A percentile compares a stretch with the other conserved stretches of the same genome.
phyloP scores from a whole-genome alignment of 1,140 invertebrate species.

The Hirudo medicinalis region DNA sequence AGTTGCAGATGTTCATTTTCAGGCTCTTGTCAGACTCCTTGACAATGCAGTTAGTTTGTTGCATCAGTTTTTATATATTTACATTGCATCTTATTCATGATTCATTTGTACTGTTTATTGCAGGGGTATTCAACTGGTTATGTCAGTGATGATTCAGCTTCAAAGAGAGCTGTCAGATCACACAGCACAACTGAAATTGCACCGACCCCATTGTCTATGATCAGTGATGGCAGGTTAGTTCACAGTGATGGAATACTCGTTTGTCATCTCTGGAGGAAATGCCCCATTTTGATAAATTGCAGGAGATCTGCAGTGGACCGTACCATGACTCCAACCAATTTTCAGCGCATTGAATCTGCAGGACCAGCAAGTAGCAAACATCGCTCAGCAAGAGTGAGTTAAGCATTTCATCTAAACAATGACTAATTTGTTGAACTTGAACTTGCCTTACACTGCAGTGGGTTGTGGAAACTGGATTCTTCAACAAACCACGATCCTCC shows the following conservation, averaged over 20 bases:
- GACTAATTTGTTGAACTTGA: neutral
- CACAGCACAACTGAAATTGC: conserved; percentile 15
- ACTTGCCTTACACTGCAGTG: neutral
- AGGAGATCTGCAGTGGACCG: neutral
- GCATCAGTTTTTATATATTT: neutral
- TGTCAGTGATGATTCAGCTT: conserved; percentile 50
- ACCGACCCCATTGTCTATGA: neutral
- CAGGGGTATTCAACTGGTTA: conserved; percentile 92
- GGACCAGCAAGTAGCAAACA: neutral
- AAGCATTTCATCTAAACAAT: neutral
- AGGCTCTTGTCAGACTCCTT: conserved; percentile 90
- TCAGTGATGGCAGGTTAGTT: conserved; percentile 11
- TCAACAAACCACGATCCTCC: conserved; percentile 8
- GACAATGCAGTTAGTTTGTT: conserved; percentile 70
- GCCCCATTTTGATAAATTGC: neutral
- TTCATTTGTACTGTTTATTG: conserved; percentile 22
- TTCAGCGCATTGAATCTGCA: neutral
- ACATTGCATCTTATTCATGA: neutral
- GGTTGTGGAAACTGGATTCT: neutral
- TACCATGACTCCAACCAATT: neutral
- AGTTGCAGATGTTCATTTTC: conserved; percentile 88
- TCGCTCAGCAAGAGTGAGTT: neutral
- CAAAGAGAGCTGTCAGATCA: conserved; percentile 10
- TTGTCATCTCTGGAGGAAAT: neutral
- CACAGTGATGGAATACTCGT: neutral